phyloP scores from a whole-genome alignment of 2,113 vertebrate species.

The Poicephalus meyeri region DNA sequence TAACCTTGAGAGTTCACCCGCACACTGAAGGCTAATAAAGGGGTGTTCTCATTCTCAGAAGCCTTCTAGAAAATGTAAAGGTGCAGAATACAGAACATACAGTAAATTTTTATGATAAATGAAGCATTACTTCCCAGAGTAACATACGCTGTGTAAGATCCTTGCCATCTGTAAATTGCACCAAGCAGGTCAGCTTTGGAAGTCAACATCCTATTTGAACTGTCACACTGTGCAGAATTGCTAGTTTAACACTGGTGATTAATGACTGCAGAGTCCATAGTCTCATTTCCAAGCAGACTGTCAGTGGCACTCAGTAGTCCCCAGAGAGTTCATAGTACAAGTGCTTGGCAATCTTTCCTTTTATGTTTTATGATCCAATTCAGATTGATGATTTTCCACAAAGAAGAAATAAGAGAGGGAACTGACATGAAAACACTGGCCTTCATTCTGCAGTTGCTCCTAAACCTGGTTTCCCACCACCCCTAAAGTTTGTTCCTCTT shows the following conservation, averaged over 20 bases:
- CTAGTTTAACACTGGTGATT: not conserved
- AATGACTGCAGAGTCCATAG: not conserved
- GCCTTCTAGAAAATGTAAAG: not conserved
- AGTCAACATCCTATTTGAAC: conserved; percentile 1
- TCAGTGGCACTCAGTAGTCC: not conserved
- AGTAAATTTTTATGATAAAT: not conserved
- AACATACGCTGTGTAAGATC: not conserved
- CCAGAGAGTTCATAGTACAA: not conserved
- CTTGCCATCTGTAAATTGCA: not conserved
- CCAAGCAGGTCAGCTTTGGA: not conserved
- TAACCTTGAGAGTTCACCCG: not conserved
- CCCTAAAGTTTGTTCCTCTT: not conserved
- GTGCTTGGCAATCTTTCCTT: not conserved
- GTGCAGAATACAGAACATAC: not conserved
- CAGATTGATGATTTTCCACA: not conserved
- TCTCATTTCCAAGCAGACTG: not conserved
- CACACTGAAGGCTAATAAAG: not conserved
- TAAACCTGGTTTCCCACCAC: not conserved
- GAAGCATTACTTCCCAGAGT: not conserved
- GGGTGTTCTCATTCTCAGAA: not conserved
- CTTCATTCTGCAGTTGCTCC: not conserved
- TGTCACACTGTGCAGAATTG: not conserved
- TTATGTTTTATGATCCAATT: not conserved
- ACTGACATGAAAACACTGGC: not conserved
- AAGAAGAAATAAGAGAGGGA: not conserved